These are phyloP conservation scores for Porphyrio hochstetteri DNA, from an alignment of 2,113 vertebrate genomes.

Conservation along the genomic window DNA sequence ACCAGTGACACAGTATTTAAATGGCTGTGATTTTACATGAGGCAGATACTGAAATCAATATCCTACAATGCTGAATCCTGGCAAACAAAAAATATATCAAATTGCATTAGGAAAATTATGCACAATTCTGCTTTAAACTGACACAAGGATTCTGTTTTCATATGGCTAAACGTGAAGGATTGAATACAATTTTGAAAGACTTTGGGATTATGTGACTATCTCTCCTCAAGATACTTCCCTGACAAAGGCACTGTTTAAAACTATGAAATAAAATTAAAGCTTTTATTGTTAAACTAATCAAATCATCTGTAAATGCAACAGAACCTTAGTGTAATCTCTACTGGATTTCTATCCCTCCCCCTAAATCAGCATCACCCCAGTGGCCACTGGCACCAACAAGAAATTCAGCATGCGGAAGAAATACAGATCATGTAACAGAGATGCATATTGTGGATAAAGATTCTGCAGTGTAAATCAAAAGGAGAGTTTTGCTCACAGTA, in stretches of 20 bases:
- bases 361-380: background rate
- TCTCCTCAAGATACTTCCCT: background rate
- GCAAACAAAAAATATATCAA: background rate
- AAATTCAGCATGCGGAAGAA: background rate
- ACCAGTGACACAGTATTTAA: background rate
- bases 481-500: background rate
- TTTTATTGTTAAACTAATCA: background rate
- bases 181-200: background rate
- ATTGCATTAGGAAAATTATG: background rate
- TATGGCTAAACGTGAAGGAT: background rate
- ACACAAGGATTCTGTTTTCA: background rate
- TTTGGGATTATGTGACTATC: background rate
- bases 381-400: background rate
- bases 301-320: background rate
- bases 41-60: background rate
- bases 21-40: constrained; percentile 24
- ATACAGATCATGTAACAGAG: background rate
- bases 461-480: background rate
- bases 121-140: background rate
- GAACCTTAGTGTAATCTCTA: background rate
- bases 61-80: background rate
- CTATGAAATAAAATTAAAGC: background rate
- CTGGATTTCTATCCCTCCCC: background rate
- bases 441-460: background rate
- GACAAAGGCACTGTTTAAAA: background rate